Evolutionary conservation across 92 coral and sea anemone genomes (phyloP).

Genomic region (Phenganax subtilis): DNA sequence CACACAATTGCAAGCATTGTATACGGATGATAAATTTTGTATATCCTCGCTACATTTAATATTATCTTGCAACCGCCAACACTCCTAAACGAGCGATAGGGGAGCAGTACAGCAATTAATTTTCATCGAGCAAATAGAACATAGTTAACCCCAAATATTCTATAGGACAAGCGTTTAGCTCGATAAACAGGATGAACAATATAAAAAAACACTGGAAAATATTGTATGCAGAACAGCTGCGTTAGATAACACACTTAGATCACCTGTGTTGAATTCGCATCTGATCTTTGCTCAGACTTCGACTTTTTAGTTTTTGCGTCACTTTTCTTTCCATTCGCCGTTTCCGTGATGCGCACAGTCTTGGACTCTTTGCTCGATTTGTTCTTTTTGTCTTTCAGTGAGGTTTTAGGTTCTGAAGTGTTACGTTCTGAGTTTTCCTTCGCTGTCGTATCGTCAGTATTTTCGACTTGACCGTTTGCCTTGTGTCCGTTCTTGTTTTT

Average conservation of each 20-base stretch:
- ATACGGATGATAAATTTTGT: constrained; percentile 7
- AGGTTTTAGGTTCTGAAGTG: background rate
- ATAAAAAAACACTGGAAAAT: background rate
- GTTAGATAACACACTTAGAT: constrained; percentile 2
- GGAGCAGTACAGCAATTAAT: background rate
- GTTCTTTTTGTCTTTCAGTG: constrained; percentile 5
- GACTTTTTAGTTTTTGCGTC: background rate
- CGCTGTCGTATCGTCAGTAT: background rate
- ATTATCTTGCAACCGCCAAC: constrained; percentile 1
- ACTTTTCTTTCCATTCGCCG: background rate
- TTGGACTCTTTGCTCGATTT: constrained; percentile 15
- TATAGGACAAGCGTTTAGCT: background rate
- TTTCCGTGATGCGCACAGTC: constrained; percentile 33
- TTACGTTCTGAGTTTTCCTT: background rate
- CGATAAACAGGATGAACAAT: background rate
- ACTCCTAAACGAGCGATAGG: constrained; percentile 3
- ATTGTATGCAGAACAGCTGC: constrained; percentile 30
- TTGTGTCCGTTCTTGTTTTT: constrained; percentile 23
- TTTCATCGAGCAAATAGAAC: background rate
- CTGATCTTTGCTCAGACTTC: constrained; percentile 16
- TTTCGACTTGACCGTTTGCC: constrained; percentile 26
- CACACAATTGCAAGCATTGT: background rate
- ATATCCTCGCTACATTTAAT: background rate
- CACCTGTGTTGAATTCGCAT: constrained; percentile 26
- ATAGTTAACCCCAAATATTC: no score